These are phyloP conservation scores for Clusia tigrina DNA, from an alignment of 2,888 invertebrate genomes.

Conservation along the genomic window DNA sequence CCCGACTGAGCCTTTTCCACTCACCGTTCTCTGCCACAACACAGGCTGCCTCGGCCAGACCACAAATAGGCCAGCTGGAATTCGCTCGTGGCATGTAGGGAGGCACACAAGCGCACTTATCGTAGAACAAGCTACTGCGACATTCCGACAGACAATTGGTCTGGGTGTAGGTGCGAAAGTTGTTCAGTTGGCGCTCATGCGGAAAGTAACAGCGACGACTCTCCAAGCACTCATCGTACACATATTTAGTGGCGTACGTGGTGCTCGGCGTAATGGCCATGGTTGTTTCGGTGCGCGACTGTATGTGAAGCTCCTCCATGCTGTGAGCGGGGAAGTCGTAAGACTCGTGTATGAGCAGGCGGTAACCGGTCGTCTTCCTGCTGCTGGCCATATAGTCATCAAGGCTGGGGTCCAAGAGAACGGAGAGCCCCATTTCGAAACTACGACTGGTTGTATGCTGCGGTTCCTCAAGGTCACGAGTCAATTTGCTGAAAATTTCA, in stretches of 20 bases:
- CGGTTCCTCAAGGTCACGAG: constrained; percentile 14
- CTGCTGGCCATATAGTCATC: constrained; percentile 70
- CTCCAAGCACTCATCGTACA: constrained; percentile 62
- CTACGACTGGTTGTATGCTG: constrained; percentile 70
- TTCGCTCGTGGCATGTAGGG: constrained; percentile 65
- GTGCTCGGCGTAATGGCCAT: constrained; percentile 69
- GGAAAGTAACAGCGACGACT: constrained; percentile 69
- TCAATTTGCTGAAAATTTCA: too few relatives aligned
- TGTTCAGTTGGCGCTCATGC: constrained; percentile 64
- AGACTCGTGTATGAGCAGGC: constrained; percentile 71
- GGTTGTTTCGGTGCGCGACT: constrained; percentile 67
- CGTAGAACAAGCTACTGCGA: constrained; percentile 64
- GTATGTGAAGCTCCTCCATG: constrained; percentile 67
- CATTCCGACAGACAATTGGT: constrained; percentile 72
- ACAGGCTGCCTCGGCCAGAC: constrained; percentile 44
- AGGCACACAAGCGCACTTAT: constrained; percentile 70
- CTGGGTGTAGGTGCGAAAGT: constrained; percentile 68
- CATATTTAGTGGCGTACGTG: constrained; percentile 68
- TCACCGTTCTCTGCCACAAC: constrained; percentile 41
- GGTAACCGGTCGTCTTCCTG: constrained; percentile 68
- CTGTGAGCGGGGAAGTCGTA: constrained; percentile 69
- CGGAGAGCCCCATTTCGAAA: constrained; percentile 70
- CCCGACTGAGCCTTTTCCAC: too few relatives aligned
- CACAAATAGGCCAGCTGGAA: constrained; percentile 44
- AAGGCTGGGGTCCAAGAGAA: constrained; percentile 66